These are phyloP conservation scores for Mirounga angustirostris DNA, from an alignment of 2,113 vertebrate species.

Conservation along the genomic window DNA sequence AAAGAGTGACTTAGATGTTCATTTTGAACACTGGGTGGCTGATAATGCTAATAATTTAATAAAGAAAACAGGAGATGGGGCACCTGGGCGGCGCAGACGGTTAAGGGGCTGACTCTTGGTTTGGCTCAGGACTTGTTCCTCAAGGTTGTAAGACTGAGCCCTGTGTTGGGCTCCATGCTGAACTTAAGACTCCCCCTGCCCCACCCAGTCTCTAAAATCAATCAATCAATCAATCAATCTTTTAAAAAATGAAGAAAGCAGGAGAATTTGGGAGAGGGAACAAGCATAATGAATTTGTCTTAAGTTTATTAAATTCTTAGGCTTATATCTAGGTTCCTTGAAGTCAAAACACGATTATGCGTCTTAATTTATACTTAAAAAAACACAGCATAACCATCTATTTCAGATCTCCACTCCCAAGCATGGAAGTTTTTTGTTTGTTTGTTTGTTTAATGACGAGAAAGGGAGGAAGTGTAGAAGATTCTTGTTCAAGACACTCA, in stretches of 20 bases:
- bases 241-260: background rate
- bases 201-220: background rate
- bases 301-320: background rate
- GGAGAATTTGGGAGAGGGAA: background rate
- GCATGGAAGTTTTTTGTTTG: background rate
- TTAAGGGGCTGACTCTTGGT: background rate
- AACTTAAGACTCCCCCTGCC: background rate
- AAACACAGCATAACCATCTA: background rate
- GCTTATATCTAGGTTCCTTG: background rate
- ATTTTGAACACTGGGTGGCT: background rate
- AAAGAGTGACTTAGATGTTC: background rate
- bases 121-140: background rate
- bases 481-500: background rate
- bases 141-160: background rate
- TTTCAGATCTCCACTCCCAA: background rate
- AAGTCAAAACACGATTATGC: background rate
- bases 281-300: background rate
- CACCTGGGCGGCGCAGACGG: background rate
- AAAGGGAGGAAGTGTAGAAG: background rate
- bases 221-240: background rate
- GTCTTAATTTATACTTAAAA: conserved; percentile 36
- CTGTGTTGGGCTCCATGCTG: background rate
- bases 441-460: background rate
- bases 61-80: background rate
- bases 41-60: background rate